Evolutionary conservation across 2,888 invertebrate genomes (phyloP).

Genomic region (Leptothorax acervorum): DNA sequence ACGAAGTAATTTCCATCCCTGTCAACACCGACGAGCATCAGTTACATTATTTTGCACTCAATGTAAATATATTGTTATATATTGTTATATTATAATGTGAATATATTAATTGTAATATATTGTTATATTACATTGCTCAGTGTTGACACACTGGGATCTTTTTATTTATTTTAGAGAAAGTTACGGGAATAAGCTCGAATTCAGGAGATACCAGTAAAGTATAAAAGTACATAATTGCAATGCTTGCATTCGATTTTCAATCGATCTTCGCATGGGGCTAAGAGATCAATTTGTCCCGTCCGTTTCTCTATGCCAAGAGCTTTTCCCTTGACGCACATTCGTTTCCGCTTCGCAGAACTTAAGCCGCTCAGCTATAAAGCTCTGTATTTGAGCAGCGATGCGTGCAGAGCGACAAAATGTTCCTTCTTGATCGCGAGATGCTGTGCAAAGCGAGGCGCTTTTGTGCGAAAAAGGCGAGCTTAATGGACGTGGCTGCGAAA

Average conservation of each 20-base stretch:
- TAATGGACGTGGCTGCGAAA: conserved; percentile 43
- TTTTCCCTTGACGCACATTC: conserved; percentile 43
- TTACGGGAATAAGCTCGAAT: not conserved
- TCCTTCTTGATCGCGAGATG: conserved; percentile 16
- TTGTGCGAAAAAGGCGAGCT: conserved; percentile 46
- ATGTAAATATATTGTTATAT: no score
- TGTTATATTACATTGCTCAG: no score
- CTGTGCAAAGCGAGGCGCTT: conserved; percentile 29
- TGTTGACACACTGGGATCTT: not conserved
- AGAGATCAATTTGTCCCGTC: conserved; percentile 51
- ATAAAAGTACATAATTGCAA: not conserved
- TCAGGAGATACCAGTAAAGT: not conserved
- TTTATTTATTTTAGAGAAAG: not conserved
- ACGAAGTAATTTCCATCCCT: no score
- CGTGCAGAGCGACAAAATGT: conserved; percentile 34
- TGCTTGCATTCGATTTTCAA: not conserved
- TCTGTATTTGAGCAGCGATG: conserved; percentile 56
- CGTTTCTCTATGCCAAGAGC: conserved; percentile 28
- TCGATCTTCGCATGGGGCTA: conserved; percentile 13
- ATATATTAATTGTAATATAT: no score
- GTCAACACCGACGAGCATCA: no score
- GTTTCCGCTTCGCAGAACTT: conserved; percentile 35
- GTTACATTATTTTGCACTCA: no score
- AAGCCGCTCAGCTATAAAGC: conserved; percentile 44
- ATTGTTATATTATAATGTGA: no score